phyloP scores from a whole-genome alignment of 2,113 vertebrate genomes.

The pig (Sus scrofa) region DNA sequence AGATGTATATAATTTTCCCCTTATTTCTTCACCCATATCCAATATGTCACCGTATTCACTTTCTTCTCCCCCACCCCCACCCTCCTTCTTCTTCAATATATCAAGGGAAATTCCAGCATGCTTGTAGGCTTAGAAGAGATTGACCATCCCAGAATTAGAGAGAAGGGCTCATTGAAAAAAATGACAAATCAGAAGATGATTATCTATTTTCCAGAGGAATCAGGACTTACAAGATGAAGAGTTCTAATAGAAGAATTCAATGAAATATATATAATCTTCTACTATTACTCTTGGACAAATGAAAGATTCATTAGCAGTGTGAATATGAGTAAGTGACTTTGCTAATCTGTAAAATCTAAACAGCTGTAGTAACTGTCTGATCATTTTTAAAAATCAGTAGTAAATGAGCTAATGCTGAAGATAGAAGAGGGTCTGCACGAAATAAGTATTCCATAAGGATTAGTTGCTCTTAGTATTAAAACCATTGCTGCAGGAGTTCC shows the following conservation, averaged over 20 bases:
- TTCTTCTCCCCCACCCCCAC: too few relatives aligned
- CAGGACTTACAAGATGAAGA: neutral
- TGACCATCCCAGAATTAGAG: neutral
- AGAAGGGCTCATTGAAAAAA: neutral
- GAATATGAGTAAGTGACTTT: neutral
- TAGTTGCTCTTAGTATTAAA: neutral
- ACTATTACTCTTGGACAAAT: rapidly evolving
- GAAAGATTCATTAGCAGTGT: neutral
- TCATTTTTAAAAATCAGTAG: neutral
- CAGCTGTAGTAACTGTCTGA: too few relatives aligned
- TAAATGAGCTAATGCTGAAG: neutral
- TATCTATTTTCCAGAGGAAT: neutral
- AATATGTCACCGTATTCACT: too few relatives aligned
- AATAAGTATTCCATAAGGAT: rapidly evolving
- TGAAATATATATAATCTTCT: neutral
- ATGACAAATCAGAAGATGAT: neutral
- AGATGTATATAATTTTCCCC: too few relatives aligned
- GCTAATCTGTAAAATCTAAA: rapidly evolving
- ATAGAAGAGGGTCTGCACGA: too few relatives aligned
- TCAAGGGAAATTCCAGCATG: too few relatives aligned
- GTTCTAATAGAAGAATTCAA: neutral
- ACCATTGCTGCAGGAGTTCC: neutral
- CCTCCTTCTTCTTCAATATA: too few relatives aligned
- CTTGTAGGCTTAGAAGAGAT: too few relatives aligned
- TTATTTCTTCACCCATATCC: too few relatives aligned